Evolutionary conservation across 2,888 invertebrate species (phyloP), one percentile per base, ranked within the genome.

Genomic region (Phragmatobia fuliginosa): DNA sequence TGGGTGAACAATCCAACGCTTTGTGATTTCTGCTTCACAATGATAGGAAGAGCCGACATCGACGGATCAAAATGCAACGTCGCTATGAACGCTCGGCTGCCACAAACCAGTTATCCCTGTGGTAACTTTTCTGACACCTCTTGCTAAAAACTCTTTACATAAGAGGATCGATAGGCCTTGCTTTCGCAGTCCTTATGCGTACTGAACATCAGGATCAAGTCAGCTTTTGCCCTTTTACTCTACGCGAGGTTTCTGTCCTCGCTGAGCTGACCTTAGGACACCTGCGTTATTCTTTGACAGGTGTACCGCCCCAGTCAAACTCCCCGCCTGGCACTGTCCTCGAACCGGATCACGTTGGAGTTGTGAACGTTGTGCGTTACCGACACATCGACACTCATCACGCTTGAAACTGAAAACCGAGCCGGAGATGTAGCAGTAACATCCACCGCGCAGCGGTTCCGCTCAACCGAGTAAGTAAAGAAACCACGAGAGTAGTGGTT

Each of bases 31-130:
- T 95, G 96, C 96, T 96, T 96, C 96, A 93, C 96, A 96, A 96
- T 96, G 96, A 96, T 96, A 96, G 96, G 96, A 96, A 96, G 96
- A 97, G 96, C 96, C 96, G 96, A 96, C 96, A 96, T 96, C 96
- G 96, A 97, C 96, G 95, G 96, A 96, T 96, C 96, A 96, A 96
- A 96, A 96, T 96, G 96, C 96, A 92, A 96, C 96, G 96, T 96
- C 96, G 96, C 96, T 96, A 95, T 92, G 96, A 93, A 93, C 96
- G 96, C 96, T 96, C 93, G 94, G 95, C 95, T 94, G 96, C 96
- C 96, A 96, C 95, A 96, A 96, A 95, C 95, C 96, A 96, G 96
- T 96, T 96, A 96, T 96, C 96, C 96, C 96, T 96, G 96, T 96
- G 96, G 96, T 96, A 96, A 96, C 96, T 96, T 96, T 96, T 96